phyloP scores from a whole-genome alignment of 2,888 invertebrate species.

The Nymphalis polychloros region DNA sequence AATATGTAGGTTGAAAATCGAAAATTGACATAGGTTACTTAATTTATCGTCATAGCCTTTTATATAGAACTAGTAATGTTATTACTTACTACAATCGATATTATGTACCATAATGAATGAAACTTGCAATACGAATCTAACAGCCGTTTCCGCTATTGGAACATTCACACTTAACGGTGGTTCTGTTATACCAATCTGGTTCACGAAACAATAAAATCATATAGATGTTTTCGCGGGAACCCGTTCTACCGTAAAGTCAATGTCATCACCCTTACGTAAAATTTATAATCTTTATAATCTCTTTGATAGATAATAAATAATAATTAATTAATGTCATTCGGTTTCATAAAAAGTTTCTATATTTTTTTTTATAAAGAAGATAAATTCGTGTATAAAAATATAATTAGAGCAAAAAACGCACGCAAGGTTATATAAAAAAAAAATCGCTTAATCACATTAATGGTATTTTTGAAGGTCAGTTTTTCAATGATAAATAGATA shows the following conservation, averaged over 20 bases:
- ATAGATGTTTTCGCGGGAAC: conserved; percentile 54
- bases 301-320: conserved; percentile 6
- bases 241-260: conserved; percentile 55
- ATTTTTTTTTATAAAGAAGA: not conserved
- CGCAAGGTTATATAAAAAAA: too few species aligned
- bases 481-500: too few species aligned
- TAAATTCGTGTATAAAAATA: not conserved
- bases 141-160: conserved; percentile 64
- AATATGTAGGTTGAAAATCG: not conserved
- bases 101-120: conserved; percentile 38
- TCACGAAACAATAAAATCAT: conserved; percentile 71
- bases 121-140: conserved; percentile 53
- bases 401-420: not conserved
- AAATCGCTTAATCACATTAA: not conserved
- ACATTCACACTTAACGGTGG: conserved; percentile 73
- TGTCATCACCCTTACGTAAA: conserved; percentile 48
- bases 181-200: conserved; percentile 71
- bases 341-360: not conserved
- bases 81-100: not conserved
- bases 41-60: too few species aligned
- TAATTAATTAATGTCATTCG: not conserved
- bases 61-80: too few species aligned
- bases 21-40: too few species aligned
- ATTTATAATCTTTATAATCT: not conserved
- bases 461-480: too few species aligned